Evolutionary conservation across 2,797 vertebrate genomes (phyloP), one percentile per base, ranked within the genome.

Genomic region (Borostomias antarcticus): DNA sequence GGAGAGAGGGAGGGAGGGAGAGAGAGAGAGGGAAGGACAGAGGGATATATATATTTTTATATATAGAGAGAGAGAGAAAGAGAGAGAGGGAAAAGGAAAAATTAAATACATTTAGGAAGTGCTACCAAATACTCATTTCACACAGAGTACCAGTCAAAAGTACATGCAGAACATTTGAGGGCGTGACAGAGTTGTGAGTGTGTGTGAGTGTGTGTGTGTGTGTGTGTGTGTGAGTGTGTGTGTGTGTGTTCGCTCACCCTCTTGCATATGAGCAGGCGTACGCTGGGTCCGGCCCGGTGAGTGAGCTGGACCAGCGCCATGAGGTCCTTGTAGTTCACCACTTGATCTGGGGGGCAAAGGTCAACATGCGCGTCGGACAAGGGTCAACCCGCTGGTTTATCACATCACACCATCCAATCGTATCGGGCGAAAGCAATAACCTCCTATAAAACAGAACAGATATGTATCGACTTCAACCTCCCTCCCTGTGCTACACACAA

Each of bases 251-350:
- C 19, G 19, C 93, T 91, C 85, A 98, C 97, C 95, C 96, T 94
- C 86, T 93, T 96, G 84, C 96, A 98, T 80, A 98, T 92, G 21
- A 93, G 83, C 71, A 98, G 92, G 73, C 96, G 94, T 33, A 98
- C 79, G 0, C 89, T 91, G 67, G 94, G 76, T 63, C 93, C 88
- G 0, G 95, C 92, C 66, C 91, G 93, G 75, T 96, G 95, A 48
- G 94, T 94, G 77, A 99, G 90, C 83, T 97, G 93, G 45, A 97
- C 89, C 75, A 99, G 85, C 74, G 96, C 93, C 87, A 99, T 89
- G 51, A 99, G 91, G 86, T 99, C 97, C 86, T 93, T 98, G 81
- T 94, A 98, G 92, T 94, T 98, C 87, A 98, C 92, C 73, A 88
- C 88, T 40, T 91, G 76, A 91, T 99, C 97, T 99, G 87, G 4